Percentiles rank a stretch among this genome's conserved stretches.
Evolutionary conservation across 2,888 invertebrate genomes (phyloP).

Genomic region (Therioaphis trifolii): DNA sequence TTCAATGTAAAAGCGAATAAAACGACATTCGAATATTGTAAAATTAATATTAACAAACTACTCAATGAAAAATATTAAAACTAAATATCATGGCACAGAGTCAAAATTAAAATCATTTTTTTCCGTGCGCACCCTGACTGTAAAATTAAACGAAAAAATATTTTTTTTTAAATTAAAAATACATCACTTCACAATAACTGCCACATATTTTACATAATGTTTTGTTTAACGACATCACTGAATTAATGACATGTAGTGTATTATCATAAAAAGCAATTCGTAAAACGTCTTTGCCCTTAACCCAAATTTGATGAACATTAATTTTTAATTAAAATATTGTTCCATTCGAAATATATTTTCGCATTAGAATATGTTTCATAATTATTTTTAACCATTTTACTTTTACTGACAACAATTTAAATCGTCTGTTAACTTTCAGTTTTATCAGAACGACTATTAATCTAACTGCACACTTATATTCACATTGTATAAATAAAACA

Average conservation of each 20-base stretch:
- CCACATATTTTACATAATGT: slow-evolving; percentile 4
- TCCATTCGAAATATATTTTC: no score
- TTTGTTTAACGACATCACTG: slow-evolving; percentile 22
- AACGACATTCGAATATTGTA: not conserved
- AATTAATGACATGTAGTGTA: slow-evolving; percentile 23
- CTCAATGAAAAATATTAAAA: not conserved
- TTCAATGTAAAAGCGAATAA: no score
- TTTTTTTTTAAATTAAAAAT: not conserved
- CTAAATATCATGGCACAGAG: not conserved
- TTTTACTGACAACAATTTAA: no score
- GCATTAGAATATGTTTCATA: no score
- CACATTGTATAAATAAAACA: no score
- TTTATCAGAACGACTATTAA: no score
- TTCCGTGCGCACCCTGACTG: not conserved
- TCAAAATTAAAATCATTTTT: not conserved
- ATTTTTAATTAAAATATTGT: not conserved
- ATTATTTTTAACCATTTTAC: no score
- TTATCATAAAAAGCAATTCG: not conserved
- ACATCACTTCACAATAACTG: slow-evolving; percentile 13
- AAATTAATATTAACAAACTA: not conserved
- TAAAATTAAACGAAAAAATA: not conserved
- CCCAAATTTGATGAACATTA: not conserved
- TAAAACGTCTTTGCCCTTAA: slow-evolving; percentile 10
- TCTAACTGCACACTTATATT: no score
- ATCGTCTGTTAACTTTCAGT: no score